phyloP scores from a whole-genome alignment of 2,797 vertebrate species.

The Neosalanx taihuensis region DNA sequence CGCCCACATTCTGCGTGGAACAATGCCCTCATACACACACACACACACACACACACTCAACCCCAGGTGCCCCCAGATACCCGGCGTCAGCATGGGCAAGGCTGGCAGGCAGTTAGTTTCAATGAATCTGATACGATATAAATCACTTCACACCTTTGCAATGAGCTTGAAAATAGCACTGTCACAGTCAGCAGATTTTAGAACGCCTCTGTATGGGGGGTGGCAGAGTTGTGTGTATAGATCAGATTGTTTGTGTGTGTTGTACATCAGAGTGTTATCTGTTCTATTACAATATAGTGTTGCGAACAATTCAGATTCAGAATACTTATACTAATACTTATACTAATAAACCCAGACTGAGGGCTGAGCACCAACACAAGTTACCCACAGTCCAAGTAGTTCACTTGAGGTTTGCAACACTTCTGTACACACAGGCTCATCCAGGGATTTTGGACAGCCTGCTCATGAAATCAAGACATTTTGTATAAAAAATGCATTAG shows the following conservation, averaged over 20 bases:
- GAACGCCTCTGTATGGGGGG: no score
- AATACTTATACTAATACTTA: no score
- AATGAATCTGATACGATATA: conserved; percentile 17
- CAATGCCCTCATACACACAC: neutral
- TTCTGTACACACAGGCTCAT: neutral
- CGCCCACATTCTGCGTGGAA: conserved; percentile 31
- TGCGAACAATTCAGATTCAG: no score
- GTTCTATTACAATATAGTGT: no score
- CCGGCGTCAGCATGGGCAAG: conserved; percentile 11
- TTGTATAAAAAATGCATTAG: conserved; percentile 6
- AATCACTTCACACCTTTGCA: conserved; percentile 17
- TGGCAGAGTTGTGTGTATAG: no score
- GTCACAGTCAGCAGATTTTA: conserved; percentile 25
- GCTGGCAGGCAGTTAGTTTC: conserved; percentile 12
- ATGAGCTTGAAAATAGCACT: conserved; percentile 11
- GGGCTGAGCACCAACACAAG: no score
- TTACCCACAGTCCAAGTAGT: no score
- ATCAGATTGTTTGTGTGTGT: no score
- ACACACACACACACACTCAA: neutral
- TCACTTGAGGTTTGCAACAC: neutral
- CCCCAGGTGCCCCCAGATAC: conserved; percentile 16
- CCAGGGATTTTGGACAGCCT: neutral
- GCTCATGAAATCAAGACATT: neutral
- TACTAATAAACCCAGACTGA: no score
- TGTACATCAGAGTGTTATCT: no score